phyloP scores from a whole-genome alignment of 2,888 invertebrate species.

The Polylopha cassiicola region DNA sequence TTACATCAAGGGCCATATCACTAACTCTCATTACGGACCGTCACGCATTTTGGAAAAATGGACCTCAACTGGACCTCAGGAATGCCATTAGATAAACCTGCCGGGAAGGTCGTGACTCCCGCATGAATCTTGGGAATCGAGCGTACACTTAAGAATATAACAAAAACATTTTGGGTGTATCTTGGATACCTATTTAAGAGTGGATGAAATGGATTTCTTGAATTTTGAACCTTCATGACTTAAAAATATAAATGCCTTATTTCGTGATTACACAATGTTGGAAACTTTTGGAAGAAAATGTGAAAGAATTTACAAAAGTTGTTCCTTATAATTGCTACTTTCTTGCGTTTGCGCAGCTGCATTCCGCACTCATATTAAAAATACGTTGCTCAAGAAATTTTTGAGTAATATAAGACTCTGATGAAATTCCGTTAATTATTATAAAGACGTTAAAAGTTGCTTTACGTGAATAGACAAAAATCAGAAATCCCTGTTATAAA shows the following conservation, averaged over 20 bases:
- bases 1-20: conserved; percentile 22
- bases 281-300: conserved; percentile 19
- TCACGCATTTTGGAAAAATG: conserved; percentile 31
- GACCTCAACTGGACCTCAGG: conserved; percentile 30
- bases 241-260: too few relatives aligned
- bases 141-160: too few relatives aligned
- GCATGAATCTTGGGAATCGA: too few relatives aligned
- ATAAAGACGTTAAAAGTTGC: too few relatives aligned
- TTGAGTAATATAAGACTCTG: conserved; percentile 8
- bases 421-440: too few relatives aligned
- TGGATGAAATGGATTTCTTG: too few relatives aligned
- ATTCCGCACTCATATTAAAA: conserved; percentile 10
- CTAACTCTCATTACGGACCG: conserved; percentile 26
- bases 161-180: too few relatives aligned
- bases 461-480: too few relatives aligned
- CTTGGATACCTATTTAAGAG: too few relatives aligned
- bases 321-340: conserved; percentile 18
- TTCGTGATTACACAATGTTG: conserved; percentile 2
- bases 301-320: conserved; percentile 15
- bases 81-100: conserved; percentile 50
- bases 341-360: conserved; percentile 8
- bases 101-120: conserved; percentile 15
- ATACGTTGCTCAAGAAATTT: conserved; percentile 7
- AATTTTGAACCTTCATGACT: too few relatives aligned
- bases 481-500: too few relatives aligned